Percentiles rank a stretch among this genome's conserved stretches.
Evolutionary conservation across 2,797 vertebrate species (phyloP).

Genomic region (Ceryle rudis): DNA sequence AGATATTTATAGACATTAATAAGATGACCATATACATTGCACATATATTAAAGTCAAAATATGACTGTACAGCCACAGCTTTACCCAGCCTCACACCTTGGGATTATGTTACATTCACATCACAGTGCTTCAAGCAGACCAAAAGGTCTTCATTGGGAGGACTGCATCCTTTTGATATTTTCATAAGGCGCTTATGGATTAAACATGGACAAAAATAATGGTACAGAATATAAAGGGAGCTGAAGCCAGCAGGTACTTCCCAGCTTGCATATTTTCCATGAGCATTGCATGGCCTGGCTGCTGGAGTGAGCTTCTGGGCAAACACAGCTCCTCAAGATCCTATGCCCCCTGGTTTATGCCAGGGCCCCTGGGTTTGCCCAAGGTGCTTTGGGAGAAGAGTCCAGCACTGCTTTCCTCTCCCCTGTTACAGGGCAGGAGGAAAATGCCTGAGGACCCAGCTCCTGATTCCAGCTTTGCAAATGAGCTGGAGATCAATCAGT

Average conservation of each 20-base stretch:
- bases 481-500: not conserved
- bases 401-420: not conserved
- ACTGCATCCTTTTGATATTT: fast-evolving
- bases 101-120: not conserved
- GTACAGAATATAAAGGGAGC: not conserved
- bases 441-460: not conserved
- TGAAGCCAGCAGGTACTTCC: not conserved
- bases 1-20: too few species aligned
- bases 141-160: not conserved
- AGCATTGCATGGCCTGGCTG: not conserved
- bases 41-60: not conserved
- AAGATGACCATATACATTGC: not conserved
- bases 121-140: not conserved
- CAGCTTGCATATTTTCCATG: not conserved
- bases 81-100: not conserved
- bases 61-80: not conserved
- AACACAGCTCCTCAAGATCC: not conserved
- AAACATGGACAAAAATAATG: not conserved
- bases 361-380: not conserved
- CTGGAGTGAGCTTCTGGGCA: not conserved
- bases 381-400: not conserved
- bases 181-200: not conserved
- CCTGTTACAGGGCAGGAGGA: not conserved
- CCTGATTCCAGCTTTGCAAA: not conserved
- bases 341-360: not conserved